These are phyloP conservation scores for Caenorhabditis elegans DNA, from an alignment of 1,140 invertebrate genomes.

Conservation along the genomic window DNA sequence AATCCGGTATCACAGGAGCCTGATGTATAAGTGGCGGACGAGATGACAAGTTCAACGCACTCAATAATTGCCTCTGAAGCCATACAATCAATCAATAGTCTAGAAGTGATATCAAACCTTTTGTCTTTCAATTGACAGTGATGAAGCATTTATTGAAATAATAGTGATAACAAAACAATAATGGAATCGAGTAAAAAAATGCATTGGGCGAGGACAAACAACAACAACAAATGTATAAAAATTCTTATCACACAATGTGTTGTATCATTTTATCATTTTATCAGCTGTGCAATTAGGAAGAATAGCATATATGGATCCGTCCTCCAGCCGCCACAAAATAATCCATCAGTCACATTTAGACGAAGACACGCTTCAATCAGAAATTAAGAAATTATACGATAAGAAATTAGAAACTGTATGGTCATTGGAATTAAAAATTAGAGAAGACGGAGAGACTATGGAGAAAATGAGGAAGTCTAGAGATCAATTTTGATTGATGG, in stretches of 20 bases:
- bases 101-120: neutral
- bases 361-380: neutral
- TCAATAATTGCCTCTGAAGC: neutral
- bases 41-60: neutral
- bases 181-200: neutral
- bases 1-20: neutral
- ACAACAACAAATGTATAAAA: neutral
- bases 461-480: neutral
- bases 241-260: neutral
- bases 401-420: neutral
- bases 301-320: neutral
- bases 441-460: no score
- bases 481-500: conserved; percentile 19
- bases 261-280: no score
- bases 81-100: neutral
- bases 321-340: neutral
- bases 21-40: neutral
- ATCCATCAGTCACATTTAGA: neutral
- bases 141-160: neutral
- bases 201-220: neutral
- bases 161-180: neutral
- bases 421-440: no score
- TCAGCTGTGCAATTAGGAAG: no score
- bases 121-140: neutral
- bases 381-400: neutral